Percentiles rank a stretch among this genome's conserved stretches.
phyloP scores from a whole-genome alignment of 1,140 invertebrate species.

The Drosophila mayri region DNA sequence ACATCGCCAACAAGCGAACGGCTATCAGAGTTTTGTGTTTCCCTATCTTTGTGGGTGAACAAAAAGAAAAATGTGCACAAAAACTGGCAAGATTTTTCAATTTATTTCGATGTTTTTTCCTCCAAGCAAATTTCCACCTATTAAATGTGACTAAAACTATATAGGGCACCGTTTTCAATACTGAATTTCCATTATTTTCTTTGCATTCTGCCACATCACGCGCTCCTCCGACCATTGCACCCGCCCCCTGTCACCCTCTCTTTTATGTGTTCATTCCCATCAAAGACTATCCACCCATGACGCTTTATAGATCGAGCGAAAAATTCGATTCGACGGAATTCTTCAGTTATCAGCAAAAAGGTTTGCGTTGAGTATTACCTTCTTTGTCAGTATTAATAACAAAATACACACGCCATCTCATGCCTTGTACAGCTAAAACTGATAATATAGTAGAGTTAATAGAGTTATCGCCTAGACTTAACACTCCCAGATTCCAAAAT shows the following conservation, averaged over 20 bases:
- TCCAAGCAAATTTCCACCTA: constrained; percentile 20
- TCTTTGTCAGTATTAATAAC: constrained; percentile 43
- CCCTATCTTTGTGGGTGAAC: constrained; percentile 26
- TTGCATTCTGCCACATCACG: constrained; percentile 47
- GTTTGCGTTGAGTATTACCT: constrained; percentile 74
- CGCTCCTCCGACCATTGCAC: constrained; percentile 33
- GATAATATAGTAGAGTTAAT: constrained; percentile 36
- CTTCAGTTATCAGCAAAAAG: constrained; percentile 83
- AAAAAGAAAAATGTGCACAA: too few species aligned
- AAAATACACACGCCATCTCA: constrained; percentile 29
- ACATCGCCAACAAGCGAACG: constrained; percentile 42
- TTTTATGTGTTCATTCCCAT: constrained; percentile 35
- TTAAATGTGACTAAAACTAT: constrained; percentile 52
- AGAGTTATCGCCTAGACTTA: not conserved
- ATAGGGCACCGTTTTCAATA: constrained; percentile 22
- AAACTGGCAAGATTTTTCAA: constrained; percentile 22
- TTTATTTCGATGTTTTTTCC: constrained; percentile 31
- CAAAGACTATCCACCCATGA: constrained; percentile 85
- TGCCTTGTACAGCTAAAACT: constrained; percentile 15
- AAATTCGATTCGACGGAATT: constrained; percentile 87
- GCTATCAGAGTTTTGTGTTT: constrained; percentile 17
- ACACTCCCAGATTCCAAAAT: not conserved
- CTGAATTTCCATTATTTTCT: constrained; percentile 54
- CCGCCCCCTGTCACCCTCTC: constrained; percentile 19
- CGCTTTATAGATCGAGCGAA: constrained; percentile 88